Evolutionary conservation across 2,888 invertebrate genomes (phyloP), one percentile per base, ranked within the genome.

Genomic region (Tortricodes alternella): DNA sequence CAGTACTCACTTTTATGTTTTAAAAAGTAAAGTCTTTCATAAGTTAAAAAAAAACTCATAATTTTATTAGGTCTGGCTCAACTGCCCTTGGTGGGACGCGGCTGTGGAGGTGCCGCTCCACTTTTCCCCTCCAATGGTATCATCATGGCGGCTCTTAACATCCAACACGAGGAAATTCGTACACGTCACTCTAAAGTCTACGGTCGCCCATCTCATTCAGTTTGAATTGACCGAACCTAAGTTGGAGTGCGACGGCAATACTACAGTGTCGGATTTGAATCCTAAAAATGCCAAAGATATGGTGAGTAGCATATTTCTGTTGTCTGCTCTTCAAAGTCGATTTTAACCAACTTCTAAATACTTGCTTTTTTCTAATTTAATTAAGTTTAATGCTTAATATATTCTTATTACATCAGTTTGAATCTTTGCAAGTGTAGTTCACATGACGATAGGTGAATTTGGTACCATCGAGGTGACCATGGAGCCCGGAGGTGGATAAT

Each of bases 161-260:
- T 95, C 96, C 1, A 93, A 95, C 67, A 92, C 94, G n/a, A 91
- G 96, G 65, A 98, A 98, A 85, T 97, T 96, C 72, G 79, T 98
- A 13, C 96, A 97, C 79, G 93, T 97, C 19, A 92, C 94, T 29
- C 92, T 95, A 2, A 93, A 93, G 59, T 95, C 95, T 1, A 92
- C 93, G 3, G 95, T 95, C 18, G 81, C 92, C 1, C 89, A 89
- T 61, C 78, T 91, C 59, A 76, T 91, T n/a, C 83, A 89, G 63
- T 84, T 93, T 61, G 67, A 75, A 27, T 70, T 93, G 52, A 82
- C 81, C 0, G 82, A 91, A 0, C 91, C 93, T 0, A 78, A 78
- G 66, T 78, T 93, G 53, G 91, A 92, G 41, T 93, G 92, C 65
- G 93, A 93, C 49, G 92, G 92, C 0, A 91, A 91, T 35, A 92